phyloP scores from a whole-genome alignment of 2,888 invertebrate genomes.

The Melangyna quadrimaculata region DNA sequence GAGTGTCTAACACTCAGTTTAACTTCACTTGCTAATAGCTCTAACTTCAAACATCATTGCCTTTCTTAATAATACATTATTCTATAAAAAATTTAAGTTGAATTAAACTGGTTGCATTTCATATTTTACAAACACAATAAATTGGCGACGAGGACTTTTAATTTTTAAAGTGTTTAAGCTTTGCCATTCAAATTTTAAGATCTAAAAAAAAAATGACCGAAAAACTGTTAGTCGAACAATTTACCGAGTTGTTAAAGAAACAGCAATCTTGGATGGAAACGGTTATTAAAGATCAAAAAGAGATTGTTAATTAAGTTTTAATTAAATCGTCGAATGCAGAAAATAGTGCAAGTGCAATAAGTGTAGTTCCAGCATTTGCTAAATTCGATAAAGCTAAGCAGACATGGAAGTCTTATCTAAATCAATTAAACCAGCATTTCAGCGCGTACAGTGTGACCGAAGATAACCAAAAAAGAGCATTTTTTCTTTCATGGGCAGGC shows the following conservation, averaged over 20 bases:
- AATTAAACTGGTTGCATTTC: too few species aligned
- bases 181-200: neutral
- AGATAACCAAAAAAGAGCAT: slow-evolving; percentile 12
- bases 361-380: neutral
- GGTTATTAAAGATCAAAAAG: neutral
- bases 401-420: neutral
- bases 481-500: slow-evolving; percentile 31
- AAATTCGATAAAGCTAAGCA: slow-evolving; percentile 1
- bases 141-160: too few species aligned
- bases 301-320: neutral
- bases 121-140: too few species aligned
- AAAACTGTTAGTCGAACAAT: neutral
- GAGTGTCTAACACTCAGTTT: too few species aligned
- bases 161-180: too few species aligned
- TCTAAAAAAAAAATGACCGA: neutral
- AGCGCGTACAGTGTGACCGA: slow-evolving; percentile 1
- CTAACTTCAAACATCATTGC: too few species aligned
- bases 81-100: too few species aligned
- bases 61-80: too few species aligned
- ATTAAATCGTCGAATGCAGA: neutral
- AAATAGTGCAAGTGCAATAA: neutral
- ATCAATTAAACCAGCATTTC: slow-evolving; percentile 34
- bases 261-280: neutral
- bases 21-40: too few species aligned
- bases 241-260: neutral